phyloP scores from a whole-genome alignment of 2,113 vertebrate genomes.

The Phycodurus eques region DNA sequence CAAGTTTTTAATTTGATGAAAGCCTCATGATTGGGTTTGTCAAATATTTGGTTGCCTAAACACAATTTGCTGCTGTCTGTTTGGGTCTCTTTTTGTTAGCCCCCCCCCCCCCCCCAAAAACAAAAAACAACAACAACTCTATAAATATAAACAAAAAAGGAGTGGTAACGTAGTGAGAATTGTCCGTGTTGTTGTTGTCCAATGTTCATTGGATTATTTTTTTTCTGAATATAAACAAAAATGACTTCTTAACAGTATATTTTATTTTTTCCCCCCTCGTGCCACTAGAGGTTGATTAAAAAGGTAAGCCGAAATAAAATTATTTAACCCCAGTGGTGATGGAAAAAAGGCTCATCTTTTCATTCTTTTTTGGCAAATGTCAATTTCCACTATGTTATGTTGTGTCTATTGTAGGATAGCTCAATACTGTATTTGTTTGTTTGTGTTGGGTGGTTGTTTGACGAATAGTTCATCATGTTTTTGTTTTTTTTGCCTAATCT shows the following conservation, averaged over 20 bases:
- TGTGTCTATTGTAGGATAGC: background rate
- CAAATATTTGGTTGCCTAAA: constrained; percentile 12
- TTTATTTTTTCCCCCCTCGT: constrained; percentile 66
- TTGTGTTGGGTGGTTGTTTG: constrained; percentile 21
- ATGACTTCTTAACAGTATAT: constrained; percentile 16
- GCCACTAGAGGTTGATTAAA: constrained; percentile 88
- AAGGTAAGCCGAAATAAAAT: constrained; percentile 77
- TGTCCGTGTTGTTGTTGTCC: too few relatives aligned
- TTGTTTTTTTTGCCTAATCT: constrained; percentile 18
- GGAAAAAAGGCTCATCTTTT: constrained; percentile 1
- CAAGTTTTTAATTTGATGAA: constrained; percentile 54
- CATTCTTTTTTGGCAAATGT: background rate
- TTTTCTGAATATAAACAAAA: too few relatives aligned
- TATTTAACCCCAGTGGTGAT: constrained; percentile 9
- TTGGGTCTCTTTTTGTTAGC: background rate
- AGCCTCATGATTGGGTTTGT: constrained; percentile 31
- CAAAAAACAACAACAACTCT: background rate
- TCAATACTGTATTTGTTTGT: constrained; percentile 4
- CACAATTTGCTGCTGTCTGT: constrained; percentile 16
- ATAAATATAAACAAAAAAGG: background rate
- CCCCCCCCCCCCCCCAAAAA: too few relatives aligned
- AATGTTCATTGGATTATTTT: too few relatives aligned
- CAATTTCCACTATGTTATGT: background rate
- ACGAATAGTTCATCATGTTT: background rate
- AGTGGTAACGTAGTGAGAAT: too few relatives aligned